These are phyloP conservation scores for Stichodactyla helianthus DNA, from an alignment of 64 coral and sea anemone genomes.

Conservation along the genomic window DNA sequence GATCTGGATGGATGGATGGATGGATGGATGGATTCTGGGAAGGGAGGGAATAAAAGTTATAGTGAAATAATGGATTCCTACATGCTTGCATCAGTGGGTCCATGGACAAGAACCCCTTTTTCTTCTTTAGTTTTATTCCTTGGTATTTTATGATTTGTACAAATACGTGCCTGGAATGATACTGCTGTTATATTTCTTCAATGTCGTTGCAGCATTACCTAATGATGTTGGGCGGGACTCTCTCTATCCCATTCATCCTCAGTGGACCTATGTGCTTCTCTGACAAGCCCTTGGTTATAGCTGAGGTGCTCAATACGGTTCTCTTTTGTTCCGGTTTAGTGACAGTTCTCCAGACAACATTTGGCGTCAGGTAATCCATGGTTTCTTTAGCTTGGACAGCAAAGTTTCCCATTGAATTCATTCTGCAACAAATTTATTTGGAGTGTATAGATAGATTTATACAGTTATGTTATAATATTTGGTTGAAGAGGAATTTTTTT, in stretches of 20 bases:
- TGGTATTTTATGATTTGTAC: neutral
- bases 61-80: neutral
- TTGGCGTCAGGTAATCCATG: constrained; percentile 67
- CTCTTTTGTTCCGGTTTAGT: constrained; percentile 78
- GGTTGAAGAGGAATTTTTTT: too few species aligned
- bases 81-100: neutral
- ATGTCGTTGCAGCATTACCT: constrained; percentile 63
- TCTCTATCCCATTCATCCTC: constrained; percentile 70
- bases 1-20: neutral
- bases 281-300: constrained; percentile 55
- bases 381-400: too few species aligned
- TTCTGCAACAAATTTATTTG: too few species aligned
- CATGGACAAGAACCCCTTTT: neutral
- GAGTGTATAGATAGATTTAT: too few species aligned
- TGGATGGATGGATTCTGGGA: neutral
- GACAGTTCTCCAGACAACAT: constrained; percentile 65
- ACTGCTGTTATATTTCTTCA: neutral
- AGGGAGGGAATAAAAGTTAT: too few species aligned
- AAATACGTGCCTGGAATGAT: neutral
- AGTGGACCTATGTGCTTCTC: constrained; percentile 56
- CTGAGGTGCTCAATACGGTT: constrained; percentile 72
- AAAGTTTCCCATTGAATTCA: too few species aligned
- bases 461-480: too few species aligned
- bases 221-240: constrained; percentile 79
- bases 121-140: neutral